Evolutionary conservation across 2,888 invertebrate species (phyloP), one percentile per base, ranked within the genome.

Genomic region (Tridacna crocea): DNA sequence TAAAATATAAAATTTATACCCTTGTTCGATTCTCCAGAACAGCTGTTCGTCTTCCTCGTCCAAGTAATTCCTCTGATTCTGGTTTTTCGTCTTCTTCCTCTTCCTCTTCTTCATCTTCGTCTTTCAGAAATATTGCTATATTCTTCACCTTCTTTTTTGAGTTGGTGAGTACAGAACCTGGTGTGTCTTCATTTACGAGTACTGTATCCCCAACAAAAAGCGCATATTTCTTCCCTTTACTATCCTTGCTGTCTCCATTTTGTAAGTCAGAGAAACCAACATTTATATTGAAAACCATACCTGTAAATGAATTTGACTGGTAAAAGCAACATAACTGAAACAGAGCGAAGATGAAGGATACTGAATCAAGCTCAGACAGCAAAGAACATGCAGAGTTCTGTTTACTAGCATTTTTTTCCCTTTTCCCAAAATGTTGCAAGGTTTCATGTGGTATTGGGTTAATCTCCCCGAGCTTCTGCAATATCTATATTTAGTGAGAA

Each of bases 141-240:
- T 98, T 98, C 94, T 99, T 99, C 11, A 99, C 96, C 93, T 98
- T 98, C 95, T 99, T 99, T 94, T 99, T 99, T 0, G 97, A 97
- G 79, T 97, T 97, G 6, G 99, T 99, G 87, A 99, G 96, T 17
- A 98, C 95, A 15, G 97, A 96, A 0, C 98, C 98, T 0, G 98
- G 97, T 75, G 96, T 96, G 24, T 95, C 96, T 91, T 99, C 98
- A 92, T 97, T 98, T 0, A 99, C 98, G 89, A 98, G 94, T n/a
- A 99, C 98, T 22, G 99, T 99, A 94, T 99, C 99, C 4, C 99
- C 99, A 90, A 99, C 96, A 93, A 98, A 99, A 3, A 99, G 95
- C 0, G 99, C 98, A 93, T 98, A 99, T 0, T 95, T 96, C 95
- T 98, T 98, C n/a, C 93, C 92, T 70, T 93, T 92, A 58, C 97